These are phyloP conservation scores for Darevskia nairensis DNA, from an alignment of 2,797 vertebrate species.

Conservation along the genomic window DNA sequence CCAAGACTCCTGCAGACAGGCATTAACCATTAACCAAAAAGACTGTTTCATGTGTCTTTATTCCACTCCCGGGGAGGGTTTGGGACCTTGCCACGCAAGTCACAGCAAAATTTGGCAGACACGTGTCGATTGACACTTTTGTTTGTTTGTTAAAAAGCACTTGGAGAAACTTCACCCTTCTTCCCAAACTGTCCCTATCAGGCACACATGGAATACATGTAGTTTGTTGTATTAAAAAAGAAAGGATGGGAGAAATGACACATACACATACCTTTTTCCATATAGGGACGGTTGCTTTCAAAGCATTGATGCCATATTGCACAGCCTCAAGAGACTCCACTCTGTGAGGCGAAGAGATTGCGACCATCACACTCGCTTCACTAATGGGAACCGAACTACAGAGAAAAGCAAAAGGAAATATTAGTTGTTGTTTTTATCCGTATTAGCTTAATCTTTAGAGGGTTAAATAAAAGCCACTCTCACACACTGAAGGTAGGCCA, in stretches of 20 bases:
- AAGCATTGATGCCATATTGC: constrained; percentile 82
- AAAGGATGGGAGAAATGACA: neutral
- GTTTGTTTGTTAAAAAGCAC: neutral
- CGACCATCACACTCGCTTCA: constrained; percentile 90
- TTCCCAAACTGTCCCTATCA: too few relatives aligned
- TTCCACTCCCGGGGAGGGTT: too few relatives aligned
- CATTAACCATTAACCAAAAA: too few relatives aligned
- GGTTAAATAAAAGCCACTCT: neutral
- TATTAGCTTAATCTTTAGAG: constrained; percentile 39
- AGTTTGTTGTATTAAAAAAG: neutral
- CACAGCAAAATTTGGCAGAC: neutral
- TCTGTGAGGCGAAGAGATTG: constrained; percentile 90
- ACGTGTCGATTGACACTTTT: neutral
- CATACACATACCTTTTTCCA: constrained; percentile 89
- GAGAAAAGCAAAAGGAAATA: constrained; percentile 48
- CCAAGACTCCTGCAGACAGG: too few relatives aligned
- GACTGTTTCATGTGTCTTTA: too few relatives aligned
- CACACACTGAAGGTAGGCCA: neutral
- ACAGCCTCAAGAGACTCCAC: constrained; percentile 86
- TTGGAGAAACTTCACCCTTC: neutral
- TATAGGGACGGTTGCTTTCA: constrained; percentile 90
- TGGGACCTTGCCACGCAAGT: too few relatives aligned
- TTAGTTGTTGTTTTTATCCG: constrained; percentile 48
- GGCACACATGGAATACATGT: neutral
- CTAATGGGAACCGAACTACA: constrained; percentile 86